Evolutionary conservation across 2,888 invertebrate genomes (phyloP), one percentile per base, ranked within the genome.

Genomic region (Epirrita christyi): DNA sequence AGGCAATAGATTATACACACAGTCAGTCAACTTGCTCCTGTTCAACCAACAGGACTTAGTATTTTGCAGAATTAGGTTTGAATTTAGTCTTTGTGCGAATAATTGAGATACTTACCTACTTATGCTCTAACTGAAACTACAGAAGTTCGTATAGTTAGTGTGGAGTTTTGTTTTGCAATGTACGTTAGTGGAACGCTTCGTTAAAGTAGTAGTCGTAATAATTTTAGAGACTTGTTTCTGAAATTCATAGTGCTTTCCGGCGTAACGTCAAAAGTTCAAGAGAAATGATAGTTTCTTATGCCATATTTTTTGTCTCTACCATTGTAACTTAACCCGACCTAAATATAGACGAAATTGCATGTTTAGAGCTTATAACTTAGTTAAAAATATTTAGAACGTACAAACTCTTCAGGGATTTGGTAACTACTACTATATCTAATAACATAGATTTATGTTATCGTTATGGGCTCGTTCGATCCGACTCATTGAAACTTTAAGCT

Each of bases 171-270:
- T 15, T 32, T n/a, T 28, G 47, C 27, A 40, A 28, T 34, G 40
- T 27, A 6, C n/a, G 37, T 32, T 48, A 11, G 38, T n/a, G n/a
- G n/a, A n/a, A n/a, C n/a, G n/a, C n/a, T n/a, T n/a, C n/a, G n/a
- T n/a, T n/a, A n/a, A n/a, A n/a, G n/a, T n/a, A 44, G 48, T 55
- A 21, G 32, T 11, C 4, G 44, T 32, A 13, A 32, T 41, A 7
- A 42, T 47, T 54, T 34, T 42, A 15, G 40, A 37, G 42, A n/a
- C 42, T 47, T 42, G 28, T 32, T 43, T 43, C 28, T 40, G 45
- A 40, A 55, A 40, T 41, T 10, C 36, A n/a, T 36, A 14, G 43
- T 21, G 21, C 14, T 29, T 37, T 44, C 15, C 38, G 29, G 2
- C 11, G 21, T 13, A 48, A 48, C 34, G 44, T 44, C 38, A 13